Conservation (phyloP, 2,888 invertebrate genomes). For the Neuroscelio doddi region DNA sequence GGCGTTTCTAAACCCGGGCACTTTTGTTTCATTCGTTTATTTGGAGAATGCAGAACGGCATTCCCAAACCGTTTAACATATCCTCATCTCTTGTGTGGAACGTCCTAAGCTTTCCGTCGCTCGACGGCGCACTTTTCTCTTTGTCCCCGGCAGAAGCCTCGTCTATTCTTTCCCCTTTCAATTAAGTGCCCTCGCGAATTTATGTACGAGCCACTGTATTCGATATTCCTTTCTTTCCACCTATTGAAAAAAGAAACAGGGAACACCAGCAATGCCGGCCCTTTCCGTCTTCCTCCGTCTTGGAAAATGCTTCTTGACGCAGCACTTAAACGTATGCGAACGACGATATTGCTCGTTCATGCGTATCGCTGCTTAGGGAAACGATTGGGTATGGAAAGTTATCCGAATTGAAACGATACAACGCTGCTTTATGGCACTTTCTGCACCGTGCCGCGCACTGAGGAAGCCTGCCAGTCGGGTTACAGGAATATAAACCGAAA, state of each 20-base stretch:
- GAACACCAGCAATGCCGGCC: conserved; percentile 22
- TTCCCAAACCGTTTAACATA: conserved; percentile 65
- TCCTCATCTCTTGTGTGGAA: conserved; percentile 49
- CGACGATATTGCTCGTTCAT: conserved; percentile 43
- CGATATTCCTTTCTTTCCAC: conserved; percentile 60
- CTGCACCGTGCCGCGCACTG: conserved; percentile 22
- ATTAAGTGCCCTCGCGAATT: conserved; percentile 70
- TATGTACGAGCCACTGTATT: conserved; percentile 65
- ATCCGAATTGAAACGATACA: conserved; percentile 25
- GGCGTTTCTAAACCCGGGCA: conserved; percentile 8
- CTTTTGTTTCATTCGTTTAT: conserved; percentile 55
- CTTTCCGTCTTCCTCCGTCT: conserved; percentile 17
- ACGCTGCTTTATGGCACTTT: conserved; percentile 25
- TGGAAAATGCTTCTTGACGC: conserved; percentile 20
- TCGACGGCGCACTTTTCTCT: conserved; percentile 23
- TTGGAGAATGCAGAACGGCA: conserved; percentile 59
- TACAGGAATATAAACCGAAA: too few species aligned
- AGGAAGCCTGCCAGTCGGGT: conserved; percentile 33
- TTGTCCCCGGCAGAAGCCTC: conserved; percentile 42
- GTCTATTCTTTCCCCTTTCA: conserved; percentile 66
- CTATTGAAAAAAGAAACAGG: conserved; percentile 29
- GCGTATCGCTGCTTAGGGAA: conserved; percentile 42
- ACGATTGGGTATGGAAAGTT: conserved; percentile 36
- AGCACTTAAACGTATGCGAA: conserved; percentile 42
- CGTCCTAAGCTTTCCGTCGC: conserved; percentile 3